Evolutionary conservation across 2,797 vertebrate genomes (phyloP), one percentile per base, ranked within the genome.

Genomic region (Erethizon dorsatum): DNA sequence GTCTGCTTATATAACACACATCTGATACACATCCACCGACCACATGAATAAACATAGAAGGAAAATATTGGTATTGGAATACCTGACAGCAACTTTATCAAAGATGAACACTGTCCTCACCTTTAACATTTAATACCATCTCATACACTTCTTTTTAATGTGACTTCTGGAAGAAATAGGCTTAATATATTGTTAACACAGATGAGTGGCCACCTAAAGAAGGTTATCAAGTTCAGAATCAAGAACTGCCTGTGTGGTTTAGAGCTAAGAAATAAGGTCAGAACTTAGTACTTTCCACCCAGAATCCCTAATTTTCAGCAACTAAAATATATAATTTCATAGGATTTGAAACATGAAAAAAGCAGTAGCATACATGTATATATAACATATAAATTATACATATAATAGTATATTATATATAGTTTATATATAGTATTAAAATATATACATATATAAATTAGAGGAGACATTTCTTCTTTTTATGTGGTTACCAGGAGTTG

Each of bases 121-220:
- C 52, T 47, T 54, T 88, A 91, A 52, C 71, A 63, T 95, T 95
- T 95, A 92, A 65, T 59, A 41, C 73, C 90, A 83, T 71, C 71
- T 85, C 37, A 78, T 95, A n/a, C 69, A 94, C 50, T 91, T 88
- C 78, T 91, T 82, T 83, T 93, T 57, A 88, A 85, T 85, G 33
- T 50, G 54, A 17, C 83, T 94, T 80, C 65, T 85, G 90, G 65
- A 85, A 80, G 54, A 93, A 85, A 94, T 0, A 67, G 67, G 20
- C 54, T 88, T 91, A 83, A 95, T 82, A 65, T 45, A 3, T n/a
- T 91, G 20, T 67, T 80, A 95, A 95, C 65, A 79, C 61, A 96
- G 47, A 79, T 79, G 13, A 93, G 77, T 91, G 54, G 4, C 59
- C 94, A 33, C 56, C 91, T 94, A 93, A 95, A 93, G 67, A 88